These are phyloP conservation scores for Falco novaeseelandiae DNA, from an alignment of 2,797 vertebrate species.

Conservation along the genomic window DNA sequence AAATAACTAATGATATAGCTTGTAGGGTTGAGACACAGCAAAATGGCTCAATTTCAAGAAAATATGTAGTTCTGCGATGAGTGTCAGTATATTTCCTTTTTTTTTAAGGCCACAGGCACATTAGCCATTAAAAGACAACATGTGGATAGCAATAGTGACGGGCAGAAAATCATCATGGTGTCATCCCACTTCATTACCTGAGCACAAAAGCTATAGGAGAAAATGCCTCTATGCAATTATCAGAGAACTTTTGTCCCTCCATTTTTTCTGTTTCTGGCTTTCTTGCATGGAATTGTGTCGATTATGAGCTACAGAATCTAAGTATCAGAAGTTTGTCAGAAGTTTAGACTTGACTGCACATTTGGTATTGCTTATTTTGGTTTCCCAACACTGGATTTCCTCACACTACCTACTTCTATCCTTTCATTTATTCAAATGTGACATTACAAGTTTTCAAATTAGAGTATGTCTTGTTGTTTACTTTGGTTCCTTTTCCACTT, in stretches of 20 bases:
- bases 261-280: not conserved
- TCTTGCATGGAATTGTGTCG: not conserved
- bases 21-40: constrained; percentile 9
- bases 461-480: not conserved
- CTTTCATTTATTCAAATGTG: not conserved
- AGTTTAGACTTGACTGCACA: not conserved
- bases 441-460: not conserved
- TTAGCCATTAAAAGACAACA: not conserved
- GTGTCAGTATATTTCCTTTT: not conserved
- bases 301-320: not conserved
- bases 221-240: not conserved
- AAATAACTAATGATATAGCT: constrained; percentile 4
- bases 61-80: not conserved
- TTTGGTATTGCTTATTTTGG: not conserved
- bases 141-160: not conserved
- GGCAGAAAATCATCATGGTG: not conserved
- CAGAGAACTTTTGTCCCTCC: not conserved
- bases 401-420: not conserved
- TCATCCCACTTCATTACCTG: not conserved
- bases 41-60: constrained; percentile 24
- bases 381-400: not conserved
- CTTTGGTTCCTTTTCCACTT: not conserved
- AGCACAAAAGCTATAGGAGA: not conserved
- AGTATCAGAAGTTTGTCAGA: not conserved
- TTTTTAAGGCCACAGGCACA: not conserved